phyloP scores from a whole-genome alignment of 2,113 vertebrate genomes.

The Ranitomeya variabilis region DNA sequence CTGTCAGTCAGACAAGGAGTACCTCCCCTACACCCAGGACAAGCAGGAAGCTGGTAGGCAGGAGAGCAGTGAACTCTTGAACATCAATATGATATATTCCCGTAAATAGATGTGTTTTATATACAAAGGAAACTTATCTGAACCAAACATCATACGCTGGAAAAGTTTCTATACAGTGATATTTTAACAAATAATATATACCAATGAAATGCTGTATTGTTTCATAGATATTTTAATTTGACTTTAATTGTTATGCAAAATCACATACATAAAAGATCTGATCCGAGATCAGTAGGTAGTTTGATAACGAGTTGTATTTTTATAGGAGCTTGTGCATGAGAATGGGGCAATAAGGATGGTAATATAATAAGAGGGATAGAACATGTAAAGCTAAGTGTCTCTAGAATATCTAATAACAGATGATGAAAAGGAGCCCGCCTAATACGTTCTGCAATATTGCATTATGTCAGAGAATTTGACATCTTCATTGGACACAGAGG shows the following conservation, averaged over 20 bases:
- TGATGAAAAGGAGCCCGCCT: constrained; percentile 7
- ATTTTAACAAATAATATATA: neutral
- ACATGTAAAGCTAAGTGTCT: constrained; percentile 5
- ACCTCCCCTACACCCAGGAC: no score
- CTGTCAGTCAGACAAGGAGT: no score
- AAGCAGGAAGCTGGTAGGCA: no score
- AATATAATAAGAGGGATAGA: neutral
- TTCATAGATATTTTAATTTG: constrained; percentile 2
- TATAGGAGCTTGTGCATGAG: neutral
- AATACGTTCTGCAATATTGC: constrained; percentile 20
- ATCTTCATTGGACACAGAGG: constrained; percentile 39
- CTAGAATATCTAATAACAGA: constrained; percentile 10
- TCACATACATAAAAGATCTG: neutral
- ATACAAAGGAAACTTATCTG: neutral
- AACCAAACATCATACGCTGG: neutral
- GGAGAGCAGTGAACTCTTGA: no score
- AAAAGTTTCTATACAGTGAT: neutral
- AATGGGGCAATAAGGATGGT: neutral
- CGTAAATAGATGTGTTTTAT: no score
- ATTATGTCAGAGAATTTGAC: constrained; percentile 4
- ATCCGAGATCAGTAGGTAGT: neutral
- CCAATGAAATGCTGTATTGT: neutral
- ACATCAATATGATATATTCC: no score
- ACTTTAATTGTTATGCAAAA: constrained; percentile 3
- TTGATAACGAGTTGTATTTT: neutral